These are phyloP conservation scores for Pygoscelis adeliae DNA, from an alignment of 2,113 vertebrate species.

Conservation along the genomic window DNA sequence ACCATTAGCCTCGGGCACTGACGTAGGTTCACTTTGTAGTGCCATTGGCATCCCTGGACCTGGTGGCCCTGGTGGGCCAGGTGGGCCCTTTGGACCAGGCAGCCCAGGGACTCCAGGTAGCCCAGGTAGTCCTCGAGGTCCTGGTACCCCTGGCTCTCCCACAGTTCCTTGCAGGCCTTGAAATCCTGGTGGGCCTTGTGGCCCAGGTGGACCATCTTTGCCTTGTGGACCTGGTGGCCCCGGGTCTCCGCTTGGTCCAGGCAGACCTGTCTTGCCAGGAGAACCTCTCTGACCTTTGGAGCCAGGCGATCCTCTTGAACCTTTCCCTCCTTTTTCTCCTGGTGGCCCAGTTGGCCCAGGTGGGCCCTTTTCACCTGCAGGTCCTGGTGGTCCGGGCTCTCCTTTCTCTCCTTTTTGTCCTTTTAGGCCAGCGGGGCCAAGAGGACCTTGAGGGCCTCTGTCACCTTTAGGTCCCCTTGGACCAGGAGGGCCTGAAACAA, in stretches of 20 bases:
- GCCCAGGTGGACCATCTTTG: conserved; percentile 86
- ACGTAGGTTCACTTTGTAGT: conserved; percentile 75
- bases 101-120: conserved; percentile 83
- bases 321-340: conserved; percentile 88
- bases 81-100: conserved; percentile 81
- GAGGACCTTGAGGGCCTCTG: conserved; percentile 84
- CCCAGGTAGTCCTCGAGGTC: conserved; percentile 84
- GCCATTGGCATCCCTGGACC: conserved; percentile 75
- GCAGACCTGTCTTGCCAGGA: conserved; percentile 87
- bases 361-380: conserved; percentile 86
- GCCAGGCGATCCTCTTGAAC: conserved; percentile 86
- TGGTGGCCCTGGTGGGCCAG: conserved; percentile 67
- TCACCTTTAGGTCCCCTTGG: conserved; percentile 92
- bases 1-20: conserved; percentile 71
- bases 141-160: conserved; percentile 85
- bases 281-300: conserved; percentile 93
- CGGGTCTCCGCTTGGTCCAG: conserved; percentile 88
- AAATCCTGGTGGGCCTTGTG: conserved; percentile 85
- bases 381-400: conserved; percentile 81
- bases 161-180: conserved; percentile 85
- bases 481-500: conserved; percentile 90
- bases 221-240: conserved; percentile 86
- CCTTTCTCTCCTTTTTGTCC: conserved; percentile 93
- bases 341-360: conserved; percentile 82
- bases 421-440: conserved; percentile 86